Conservation (phyloP, 2,888 invertebrate genomes). For the Cephus runcator region DNA sequence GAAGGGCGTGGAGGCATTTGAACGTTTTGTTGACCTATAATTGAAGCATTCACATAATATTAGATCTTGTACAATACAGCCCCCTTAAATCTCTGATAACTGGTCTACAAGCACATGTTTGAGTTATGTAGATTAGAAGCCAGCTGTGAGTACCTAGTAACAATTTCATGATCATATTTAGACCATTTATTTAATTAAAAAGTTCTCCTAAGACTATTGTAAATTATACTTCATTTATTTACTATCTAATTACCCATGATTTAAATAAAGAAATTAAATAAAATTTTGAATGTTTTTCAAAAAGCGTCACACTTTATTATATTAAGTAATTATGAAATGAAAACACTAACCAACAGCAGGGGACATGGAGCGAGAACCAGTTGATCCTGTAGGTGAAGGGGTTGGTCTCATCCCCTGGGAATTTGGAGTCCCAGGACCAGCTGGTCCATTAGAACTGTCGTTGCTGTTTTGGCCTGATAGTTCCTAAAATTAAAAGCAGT, state of each 20-base stretch:
- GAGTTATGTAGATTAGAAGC: not conserved
- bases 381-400: conserved; percentile 92
- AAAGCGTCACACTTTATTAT: not conserved
- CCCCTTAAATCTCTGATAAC: not conserved
- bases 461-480: conserved; percentile 87
- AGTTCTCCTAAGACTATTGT: not conserved
- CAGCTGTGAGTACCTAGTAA: not conserved
- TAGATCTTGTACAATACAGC: not conserved
- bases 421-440: conserved; percentile 74
- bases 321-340: not conserved
- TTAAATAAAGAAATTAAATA: not conserved
- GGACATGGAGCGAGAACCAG: conserved; percentile 96
- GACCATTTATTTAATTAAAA: not conserved
- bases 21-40: conserved; percentile 88
- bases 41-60: conserved; percentile 39
- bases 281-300: not conserved
- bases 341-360: conserved; percentile 90
- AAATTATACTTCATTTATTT: not conserved
- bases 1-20: conserved; percentile 96
- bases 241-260: not conserved
- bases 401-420: conserved; percentile 89
- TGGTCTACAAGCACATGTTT: not conserved
- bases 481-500: conserved; percentile 72
- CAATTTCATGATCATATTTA: not conserved
- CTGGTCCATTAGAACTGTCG: conserved; percentile 81